Evolutionary conservation across 2,888 invertebrate species (phyloP).

Genomic region (Emmelina monodactyla): DNA sequence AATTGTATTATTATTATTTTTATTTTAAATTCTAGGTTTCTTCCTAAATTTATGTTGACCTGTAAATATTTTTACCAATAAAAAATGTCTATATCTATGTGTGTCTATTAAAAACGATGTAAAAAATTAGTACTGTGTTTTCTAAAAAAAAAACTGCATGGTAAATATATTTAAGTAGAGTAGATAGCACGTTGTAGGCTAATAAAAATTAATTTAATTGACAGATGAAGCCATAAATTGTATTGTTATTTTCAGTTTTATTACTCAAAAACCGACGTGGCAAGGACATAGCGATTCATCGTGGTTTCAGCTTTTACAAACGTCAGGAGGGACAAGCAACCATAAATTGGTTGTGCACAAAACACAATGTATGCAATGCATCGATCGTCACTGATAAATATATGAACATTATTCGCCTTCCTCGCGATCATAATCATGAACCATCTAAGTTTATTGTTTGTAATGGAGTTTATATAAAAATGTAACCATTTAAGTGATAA

Average conservation of each 20-base stretch:
- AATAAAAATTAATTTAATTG: no score
- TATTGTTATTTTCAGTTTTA: background rate
- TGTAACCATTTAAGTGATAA: background rate
- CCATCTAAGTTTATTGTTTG: slow-evolving; percentile 5
- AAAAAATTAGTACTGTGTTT: no score
- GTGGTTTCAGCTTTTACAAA: background rate
- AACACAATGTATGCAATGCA: slow-evolving; percentile 2
- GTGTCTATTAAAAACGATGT: no score
- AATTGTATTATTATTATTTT: no score
- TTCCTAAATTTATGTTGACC: no score
- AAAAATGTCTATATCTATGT: no score
- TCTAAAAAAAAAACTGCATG: no score
- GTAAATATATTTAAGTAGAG: no score
- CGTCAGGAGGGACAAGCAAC: background rate
- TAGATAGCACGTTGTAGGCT: no score
- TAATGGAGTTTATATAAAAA: background rate
- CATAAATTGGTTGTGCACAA: background rate
- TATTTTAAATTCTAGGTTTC: no score
- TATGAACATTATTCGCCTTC: background rate
- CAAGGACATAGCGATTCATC: background rate
- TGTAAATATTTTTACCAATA: no score
- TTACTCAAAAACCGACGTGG: background rate
- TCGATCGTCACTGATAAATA: slow-evolving; percentile 4
- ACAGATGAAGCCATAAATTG: no score
- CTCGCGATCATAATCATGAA: slow-evolving; percentile 12